Percentiles rank a stretch among this genome's conserved stretches.
phyloP scores from a whole-genome alignment of 1,140 invertebrate species.

The Thaumetopoea pityocampa region DNA sequence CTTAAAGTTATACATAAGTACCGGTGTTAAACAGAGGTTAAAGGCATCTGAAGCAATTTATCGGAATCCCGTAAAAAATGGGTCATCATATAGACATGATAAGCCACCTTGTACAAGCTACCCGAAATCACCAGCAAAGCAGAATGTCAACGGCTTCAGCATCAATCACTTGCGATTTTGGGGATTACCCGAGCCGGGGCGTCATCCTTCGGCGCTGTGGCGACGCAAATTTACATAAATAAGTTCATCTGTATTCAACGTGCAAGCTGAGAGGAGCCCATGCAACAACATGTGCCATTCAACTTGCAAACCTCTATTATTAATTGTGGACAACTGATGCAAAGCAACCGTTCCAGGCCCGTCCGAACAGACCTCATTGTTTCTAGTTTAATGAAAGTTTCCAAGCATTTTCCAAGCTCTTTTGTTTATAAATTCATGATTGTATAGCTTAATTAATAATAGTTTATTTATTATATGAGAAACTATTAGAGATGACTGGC shows the following conservation, averaged over 20 bases:
- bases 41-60: background rate
- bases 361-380: conserved; percentile 26
- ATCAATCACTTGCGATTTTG: conserved; percentile 60
- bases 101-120: conserved; percentile 10
- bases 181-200: conserved; percentile 49
- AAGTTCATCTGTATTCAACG: conserved; percentile 70
- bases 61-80: conserved; percentile 6
- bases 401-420: conserved; percentile 21
- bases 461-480: conserved; percentile 9
- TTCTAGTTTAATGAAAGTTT: conserved; percentile 40
- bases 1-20: no score
- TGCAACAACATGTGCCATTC: conserved; percentile 68
- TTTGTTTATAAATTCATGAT: conserved; percentile 37
- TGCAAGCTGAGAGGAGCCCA: conserved; percentile 49
- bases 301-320: conserved; percentile 60
- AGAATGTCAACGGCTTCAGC: conserved; percentile 44
- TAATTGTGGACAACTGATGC: conserved; percentile 60
- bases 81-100: conserved; percentile 10
- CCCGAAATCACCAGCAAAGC: conserved; percentile 36
- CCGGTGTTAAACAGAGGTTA: conserved; percentile 1
- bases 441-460: conserved; percentile 12
- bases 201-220: conserved; percentile 41
- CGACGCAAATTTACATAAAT: conserved; percentile 67
- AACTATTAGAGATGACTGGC: no score
- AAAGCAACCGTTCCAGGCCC: conserved; percentile 18